These are phyloP conservation scores for Drosophila suzukii DNA, from an alignment of 1,140 invertebrate species.

Conservation along the genomic window DNA sequence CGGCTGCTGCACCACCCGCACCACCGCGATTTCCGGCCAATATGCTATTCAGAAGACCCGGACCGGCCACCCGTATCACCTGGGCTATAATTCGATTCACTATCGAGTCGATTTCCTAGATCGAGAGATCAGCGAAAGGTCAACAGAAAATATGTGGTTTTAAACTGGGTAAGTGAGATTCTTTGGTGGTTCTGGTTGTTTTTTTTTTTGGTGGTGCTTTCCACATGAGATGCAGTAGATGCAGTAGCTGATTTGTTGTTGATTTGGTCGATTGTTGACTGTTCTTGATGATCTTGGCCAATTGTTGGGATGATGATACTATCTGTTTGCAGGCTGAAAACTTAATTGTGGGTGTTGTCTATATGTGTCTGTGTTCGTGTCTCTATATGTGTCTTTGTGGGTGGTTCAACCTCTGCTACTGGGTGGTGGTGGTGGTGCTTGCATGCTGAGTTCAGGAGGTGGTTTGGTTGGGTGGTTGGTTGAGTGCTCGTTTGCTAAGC, in stretches of 20 bases:
- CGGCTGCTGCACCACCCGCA: constrained; percentile 43
- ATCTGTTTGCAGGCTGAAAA: constrained; percentile 29
- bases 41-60: constrained; percentile 86
- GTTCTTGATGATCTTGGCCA: constrained; percentile 36
- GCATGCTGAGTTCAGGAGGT: constrained; percentile 21
- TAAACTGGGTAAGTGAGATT: constrained; percentile 7
- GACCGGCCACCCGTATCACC: constrained; percentile 89
- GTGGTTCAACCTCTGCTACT: constrained; percentile 31
- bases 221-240: constrained; percentile 31
- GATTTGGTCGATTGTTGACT: constrained; percentile 24
- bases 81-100: constrained; percentile 89
- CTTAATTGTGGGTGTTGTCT: constrained; percentile 18
- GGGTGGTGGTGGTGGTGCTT: constrained; percentile 31
- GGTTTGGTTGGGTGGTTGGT: constrained; percentile 2
- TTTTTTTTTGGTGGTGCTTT: constrained; percentile 25
- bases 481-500: constrained; percentile 15
- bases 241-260: constrained; percentile 10
- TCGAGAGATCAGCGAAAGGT: constrained; percentile 37
- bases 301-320: constrained; percentile 29
- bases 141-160: constrained; percentile 31
- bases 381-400: constrained; percentile 11
- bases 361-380: constrained; percentile 3
- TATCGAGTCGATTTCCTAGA: constrained; percentile 91
- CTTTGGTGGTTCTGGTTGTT: constrained; percentile 29
- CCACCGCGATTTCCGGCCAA: constrained; percentile 70